phyloP scores from a whole-genome alignment of 2,888 invertebrate genomes.

The Drosophila falleni region DNA sequence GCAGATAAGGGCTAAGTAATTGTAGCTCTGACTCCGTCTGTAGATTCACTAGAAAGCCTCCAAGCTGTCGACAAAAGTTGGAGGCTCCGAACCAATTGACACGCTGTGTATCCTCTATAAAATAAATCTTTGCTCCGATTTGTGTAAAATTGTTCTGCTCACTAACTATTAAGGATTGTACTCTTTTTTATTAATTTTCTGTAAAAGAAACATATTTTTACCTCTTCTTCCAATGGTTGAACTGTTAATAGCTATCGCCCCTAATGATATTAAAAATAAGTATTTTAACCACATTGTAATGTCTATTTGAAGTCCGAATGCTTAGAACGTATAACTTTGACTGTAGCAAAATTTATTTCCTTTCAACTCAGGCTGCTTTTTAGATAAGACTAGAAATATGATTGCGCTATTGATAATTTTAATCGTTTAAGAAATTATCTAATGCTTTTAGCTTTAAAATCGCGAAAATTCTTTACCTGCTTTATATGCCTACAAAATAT shows the following conservation, averaged over 20 bases:
- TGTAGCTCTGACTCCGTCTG: constrained; percentile 14
- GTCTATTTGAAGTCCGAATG: not conserved
- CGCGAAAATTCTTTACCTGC: not conserved
- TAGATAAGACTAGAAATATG: constrained; percentile 12
- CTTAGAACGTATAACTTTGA: not conserved
- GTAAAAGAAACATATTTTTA: not conserved
- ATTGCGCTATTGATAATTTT: constrained; percentile 14
- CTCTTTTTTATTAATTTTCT: not conserved
- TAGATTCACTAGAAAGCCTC: constrained; percentile 14
- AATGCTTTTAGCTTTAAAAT: not conserved
- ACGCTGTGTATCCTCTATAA: constrained; percentile 6
- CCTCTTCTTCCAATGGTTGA: constrained; percentile 6
- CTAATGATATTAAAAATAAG: not conserved
- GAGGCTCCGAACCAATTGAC: constrained; percentile 25
- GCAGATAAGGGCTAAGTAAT: constrained; percentile 7
- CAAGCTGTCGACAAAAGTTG: constrained; percentile 22
- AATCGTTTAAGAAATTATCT: not conserved
- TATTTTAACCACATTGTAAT: not conserved
- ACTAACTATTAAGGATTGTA: not conserved
- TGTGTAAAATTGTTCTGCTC: not conserved
- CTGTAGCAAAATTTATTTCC: constrained; percentile 5
- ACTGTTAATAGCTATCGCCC: not conserved
- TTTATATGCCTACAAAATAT: not conserved
- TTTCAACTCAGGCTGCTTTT: not conserved
- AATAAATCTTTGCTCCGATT: constrained; percentile 9